Conservation (phyloP, 1,140 invertebrate species). For the Hycleus cichorii region DNA sequence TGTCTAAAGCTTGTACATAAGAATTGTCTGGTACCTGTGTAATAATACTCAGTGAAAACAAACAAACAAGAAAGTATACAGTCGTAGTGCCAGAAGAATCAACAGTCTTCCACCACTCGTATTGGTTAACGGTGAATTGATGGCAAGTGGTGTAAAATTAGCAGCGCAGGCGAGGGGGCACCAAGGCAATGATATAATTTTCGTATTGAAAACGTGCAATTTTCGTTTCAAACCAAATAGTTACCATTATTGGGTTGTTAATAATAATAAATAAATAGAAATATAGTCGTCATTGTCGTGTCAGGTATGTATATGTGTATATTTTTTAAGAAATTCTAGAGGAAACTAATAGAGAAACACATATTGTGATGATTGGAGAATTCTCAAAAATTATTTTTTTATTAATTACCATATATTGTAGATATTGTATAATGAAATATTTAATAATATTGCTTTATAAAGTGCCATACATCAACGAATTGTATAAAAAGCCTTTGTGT, state of each 20-base stretch:
- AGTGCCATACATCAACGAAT: constrained; percentile 31
- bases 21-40: constrained; percentile 40
- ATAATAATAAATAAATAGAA: neutral
- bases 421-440: constrained; percentile 28
- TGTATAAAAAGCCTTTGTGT: constrained; percentile 17
- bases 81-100: constrained; percentile 36
- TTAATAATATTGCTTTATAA: constrained; percentile 21
- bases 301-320: constrained; percentile 1
- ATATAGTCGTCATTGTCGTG: no score
- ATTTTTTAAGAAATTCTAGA: neutral
- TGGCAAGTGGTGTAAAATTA: constrained; percentile 27
- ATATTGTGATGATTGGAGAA: constrained; percentile 25
- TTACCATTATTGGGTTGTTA: constrained; percentile 8
- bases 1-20: constrained; percentile 23
- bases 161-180: constrained; percentile 31
- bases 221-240: constrained; percentile 17
- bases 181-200: constrained; percentile 23
- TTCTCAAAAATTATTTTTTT: constrained; percentile 29
- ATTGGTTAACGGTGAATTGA: no score
- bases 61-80: constrained; percentile 20
- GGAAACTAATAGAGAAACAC: neutral
- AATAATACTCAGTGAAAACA: constrained; percentile 28
- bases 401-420: constrained; percentile 23
- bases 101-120: constrained; percentile 37
- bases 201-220: constrained; percentile 23